phyloP scores from a whole-genome alignment of 2,888 invertebrate species.

The Diogma glabrata region DNA sequence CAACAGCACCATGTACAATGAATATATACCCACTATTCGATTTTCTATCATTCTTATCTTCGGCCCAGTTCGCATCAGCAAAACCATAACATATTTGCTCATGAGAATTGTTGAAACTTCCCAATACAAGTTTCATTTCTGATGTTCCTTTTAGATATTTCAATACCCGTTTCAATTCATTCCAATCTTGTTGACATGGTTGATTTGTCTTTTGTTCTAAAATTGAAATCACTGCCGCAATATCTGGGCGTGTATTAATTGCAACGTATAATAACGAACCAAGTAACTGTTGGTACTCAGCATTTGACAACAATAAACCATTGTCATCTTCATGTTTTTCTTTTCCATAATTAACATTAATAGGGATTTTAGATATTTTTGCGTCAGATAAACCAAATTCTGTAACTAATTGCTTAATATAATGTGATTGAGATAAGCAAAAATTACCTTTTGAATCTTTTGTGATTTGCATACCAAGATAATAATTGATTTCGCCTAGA shows the following conservation, averaged over 20 bases:
- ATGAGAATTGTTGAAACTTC: neutral
- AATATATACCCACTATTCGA: conserved; percentile 24
- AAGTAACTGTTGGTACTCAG: neutral
- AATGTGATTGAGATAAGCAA: neutral
- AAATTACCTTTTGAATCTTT: neutral
- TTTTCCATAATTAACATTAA: neutral
- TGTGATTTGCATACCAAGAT: neutral
- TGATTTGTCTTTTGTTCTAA: neutral
- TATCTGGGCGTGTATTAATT: neutral
- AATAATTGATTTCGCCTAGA: neutral
- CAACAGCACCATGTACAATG: conserved; percentile 10
- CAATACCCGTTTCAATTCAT: neutral
- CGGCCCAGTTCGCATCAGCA: conserved; percentile 20
- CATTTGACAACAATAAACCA: too few relatives aligned
- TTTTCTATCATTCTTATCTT: conserved; percentile 20
- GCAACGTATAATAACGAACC: neutral
- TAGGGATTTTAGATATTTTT: neutral
- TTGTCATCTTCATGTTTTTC: neutral
- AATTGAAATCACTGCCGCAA: neutral
- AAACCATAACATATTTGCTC: conserved; percentile 14
- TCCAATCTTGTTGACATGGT: neutral
- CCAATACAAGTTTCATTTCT: too few relatives aligned
- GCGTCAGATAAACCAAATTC: too few relatives aligned
- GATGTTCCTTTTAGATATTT: neutral
- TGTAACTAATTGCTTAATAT: neutral